A percentile compares a stretch with the other conserved stretches of the same genome.
These are phyloP conservation scores for Camponotus fellah DNA, from an alignment of 2,888 invertebrate species.

Conservation along the genomic window DNA sequence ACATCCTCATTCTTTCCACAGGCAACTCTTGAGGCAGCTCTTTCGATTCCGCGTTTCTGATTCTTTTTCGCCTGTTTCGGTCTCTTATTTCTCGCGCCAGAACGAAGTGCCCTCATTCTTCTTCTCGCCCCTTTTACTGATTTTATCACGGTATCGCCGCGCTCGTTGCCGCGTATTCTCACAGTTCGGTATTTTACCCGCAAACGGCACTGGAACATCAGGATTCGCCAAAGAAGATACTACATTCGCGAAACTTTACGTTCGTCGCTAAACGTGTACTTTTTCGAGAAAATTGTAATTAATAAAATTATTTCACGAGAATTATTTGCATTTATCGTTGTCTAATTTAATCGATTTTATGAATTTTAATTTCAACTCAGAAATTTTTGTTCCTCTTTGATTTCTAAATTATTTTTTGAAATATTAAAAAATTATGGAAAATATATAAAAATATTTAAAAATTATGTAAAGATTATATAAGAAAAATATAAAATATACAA, in stretches of 20 bases:
- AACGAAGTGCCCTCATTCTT: conserved; percentile 70
- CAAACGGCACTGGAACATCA: conserved; percentile 66
- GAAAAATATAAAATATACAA: neutral
- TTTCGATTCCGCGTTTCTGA: conserved; percentile 45
- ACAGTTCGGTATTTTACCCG: conserved; percentile 68
- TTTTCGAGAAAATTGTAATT: neutral
- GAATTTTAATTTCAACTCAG: neutral
- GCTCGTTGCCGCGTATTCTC: conserved; percentile 37
- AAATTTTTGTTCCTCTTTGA: neutral
- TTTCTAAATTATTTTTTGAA: neutral
- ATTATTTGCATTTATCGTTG: neutral
- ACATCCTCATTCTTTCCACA: conserved; percentile 1
- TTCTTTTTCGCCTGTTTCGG: conserved; percentile 44
- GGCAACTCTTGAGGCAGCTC: conserved; percentile 37
- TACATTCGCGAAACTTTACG: conserved; percentile 27
- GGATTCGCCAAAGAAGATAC: conserved; percentile 32
- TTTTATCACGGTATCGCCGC: conserved; percentile 68
- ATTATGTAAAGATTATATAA: neutral
- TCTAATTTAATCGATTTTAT: conserved; percentile 4
- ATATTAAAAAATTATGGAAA: neutral
- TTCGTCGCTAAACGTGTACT: conserved; percentile 14
- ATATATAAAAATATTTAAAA: neutral
- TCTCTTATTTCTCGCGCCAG: conserved; percentile 54
- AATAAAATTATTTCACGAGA: neutral
- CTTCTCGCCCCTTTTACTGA: conserved; percentile 63